A percentile compares a stretch with the other conserved stretches of the same genome.
Evolutionary conservation across 2,113 vertebrate genomes (phyloP).

Genomic region (Osmerus mordax): DNA sequence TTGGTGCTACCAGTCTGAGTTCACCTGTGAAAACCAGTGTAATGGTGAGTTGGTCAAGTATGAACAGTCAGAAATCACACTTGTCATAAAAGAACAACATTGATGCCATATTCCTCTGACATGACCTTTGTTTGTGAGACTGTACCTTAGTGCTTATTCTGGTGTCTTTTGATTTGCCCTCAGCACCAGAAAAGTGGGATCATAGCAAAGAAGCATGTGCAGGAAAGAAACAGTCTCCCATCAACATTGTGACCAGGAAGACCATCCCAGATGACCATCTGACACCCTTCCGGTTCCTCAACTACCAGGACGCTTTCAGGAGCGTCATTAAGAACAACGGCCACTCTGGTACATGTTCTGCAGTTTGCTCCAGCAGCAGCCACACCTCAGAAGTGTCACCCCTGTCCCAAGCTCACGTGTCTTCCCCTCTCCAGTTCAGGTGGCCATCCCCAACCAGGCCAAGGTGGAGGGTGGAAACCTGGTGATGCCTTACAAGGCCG

Average conservation of each 20-base stretch:
- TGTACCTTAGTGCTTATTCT: background rate
- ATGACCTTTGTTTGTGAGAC: background rate
- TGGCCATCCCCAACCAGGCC: slow-evolving; percentile 43
- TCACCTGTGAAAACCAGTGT: slow-evolving; percentile 59
- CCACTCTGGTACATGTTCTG: slow-evolving; percentile 61
- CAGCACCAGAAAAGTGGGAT: slow-evolving; percentile 67
- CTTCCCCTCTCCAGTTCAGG: slow-evolving; percentile 67
- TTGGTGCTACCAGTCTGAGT: slow-evolving; percentile 75
- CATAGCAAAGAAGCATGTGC: slow-evolving; percentile 41
- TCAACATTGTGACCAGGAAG: slow-evolving; percentile 74
- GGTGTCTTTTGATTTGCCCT: background rate
- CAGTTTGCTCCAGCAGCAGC: too few species aligned
- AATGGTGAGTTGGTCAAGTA: slow-evolving; percentile 53
- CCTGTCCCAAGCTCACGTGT: background rate
- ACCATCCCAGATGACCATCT: slow-evolving; percentile 55
- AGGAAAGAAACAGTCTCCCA: slow-evolving; percentile 64
- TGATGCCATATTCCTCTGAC: too few species aligned
- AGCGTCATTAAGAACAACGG: slow-evolving; percentile 67
- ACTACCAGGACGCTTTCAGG: slow-evolving; percentile 64
- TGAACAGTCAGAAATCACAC: background rate
- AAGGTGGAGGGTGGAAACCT: slow-evolving; percentile 74
- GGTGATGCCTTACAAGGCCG: slow-evolving; percentile 66
- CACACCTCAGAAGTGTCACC: background rate
- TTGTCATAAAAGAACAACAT: background rate
- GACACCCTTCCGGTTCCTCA: slow-evolving; percentile 56